A percentile compares a stretch with the other conserved stretches of the same genome.
phyloP scores from a whole-genome alignment of 2,888 invertebrate genomes.

The Dolichomitus sp. region DNA sequence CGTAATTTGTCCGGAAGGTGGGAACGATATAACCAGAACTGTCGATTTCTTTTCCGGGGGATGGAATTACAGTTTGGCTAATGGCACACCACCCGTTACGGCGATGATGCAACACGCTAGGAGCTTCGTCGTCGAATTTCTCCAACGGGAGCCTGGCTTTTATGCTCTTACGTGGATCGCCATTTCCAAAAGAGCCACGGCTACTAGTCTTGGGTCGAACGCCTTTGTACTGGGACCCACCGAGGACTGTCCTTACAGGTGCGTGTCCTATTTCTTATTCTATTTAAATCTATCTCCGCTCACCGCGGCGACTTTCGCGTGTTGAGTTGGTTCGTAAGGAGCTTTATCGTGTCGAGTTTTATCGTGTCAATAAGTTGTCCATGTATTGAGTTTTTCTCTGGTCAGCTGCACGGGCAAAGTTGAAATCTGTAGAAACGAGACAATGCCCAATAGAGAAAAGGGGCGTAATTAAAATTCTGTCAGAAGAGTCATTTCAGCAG shows the following conservation, averaged over 20 bases:
- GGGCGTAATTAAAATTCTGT: neutral
- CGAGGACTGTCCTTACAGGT: slow-evolving; percentile 92
- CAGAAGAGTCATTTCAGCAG: neutral
- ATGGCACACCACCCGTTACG: slow-evolving; percentile 65
- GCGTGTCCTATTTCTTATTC: slow-evolving; percentile 73
- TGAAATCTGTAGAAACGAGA: no score
- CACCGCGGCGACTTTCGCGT: no score
- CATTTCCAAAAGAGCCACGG: slow-evolving; percentile 90
- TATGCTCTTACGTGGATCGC: slow-evolving; percentile 94
- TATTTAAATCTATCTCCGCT: no score
- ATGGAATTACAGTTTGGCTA: slow-evolving; percentile 87
- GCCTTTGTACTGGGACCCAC: slow-evolving; percentile 77
- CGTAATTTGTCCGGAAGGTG: slow-evolving; percentile 90
- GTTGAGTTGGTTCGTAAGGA: no score
- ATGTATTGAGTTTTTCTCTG: no score
- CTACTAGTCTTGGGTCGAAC: slow-evolving; percentile 72
- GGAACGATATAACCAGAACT: slow-evolving; percentile 76
- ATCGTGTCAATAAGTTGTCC: no score
- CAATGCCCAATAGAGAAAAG: no score
- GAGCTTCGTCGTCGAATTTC: slow-evolving; percentile 92
- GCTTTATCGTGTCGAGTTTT: no score
- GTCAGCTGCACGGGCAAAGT: no score
- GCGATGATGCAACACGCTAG: slow-evolving; percentile 87
- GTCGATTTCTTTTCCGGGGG: slow-evolving; percentile 92
- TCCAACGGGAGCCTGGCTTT: slow-evolving; percentile 91